A percentile compares a stretch with the other conserved stretches of the same genome.
These are phyloP conservation scores for Mycalesis mineus DNA, from an alignment of 2,888 invertebrate genomes.

Conservation along the genomic window DNA sequence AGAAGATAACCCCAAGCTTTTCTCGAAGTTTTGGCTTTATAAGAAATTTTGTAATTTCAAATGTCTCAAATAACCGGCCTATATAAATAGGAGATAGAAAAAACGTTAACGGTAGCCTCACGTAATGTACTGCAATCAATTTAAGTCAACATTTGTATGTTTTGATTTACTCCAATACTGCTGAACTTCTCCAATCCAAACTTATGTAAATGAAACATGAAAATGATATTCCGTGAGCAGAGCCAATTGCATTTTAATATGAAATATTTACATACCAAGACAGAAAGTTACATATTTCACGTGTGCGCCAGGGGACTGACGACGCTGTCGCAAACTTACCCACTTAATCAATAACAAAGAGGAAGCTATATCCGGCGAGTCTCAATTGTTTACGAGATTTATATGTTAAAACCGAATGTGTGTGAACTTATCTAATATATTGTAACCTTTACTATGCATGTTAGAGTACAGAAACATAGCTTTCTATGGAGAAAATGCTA, in stretches of 20 bases:
- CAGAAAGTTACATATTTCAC: constrained; percentile 9
- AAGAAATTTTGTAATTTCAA: too few relatives aligned
- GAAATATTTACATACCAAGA: constrained; percentile 9
- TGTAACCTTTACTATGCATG: too few relatives aligned
- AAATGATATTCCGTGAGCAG: constrained; percentile 2
- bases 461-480: too few relatives aligned
- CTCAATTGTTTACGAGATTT: too few relatives aligned
- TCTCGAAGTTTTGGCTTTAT: too few relatives aligned
- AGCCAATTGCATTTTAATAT: constrained; percentile 4
- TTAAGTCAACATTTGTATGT: not conserved
- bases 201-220: constrained; percentile 5
- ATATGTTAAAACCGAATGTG: too few relatives aligned
- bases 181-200: not conserved
- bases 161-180: not conserved
- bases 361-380: not conserved
- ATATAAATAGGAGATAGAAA: too few relatives aligned
- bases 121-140: not conserved
- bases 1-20: too few relatives aligned
- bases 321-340: constrained; percentile 18
- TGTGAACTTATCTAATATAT: too few relatives aligned
- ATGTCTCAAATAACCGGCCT: too few relatives aligned
- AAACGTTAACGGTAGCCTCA: not conserved
- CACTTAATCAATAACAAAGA: constrained; percentile 24
- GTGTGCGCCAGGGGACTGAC: constrained; percentile 16
- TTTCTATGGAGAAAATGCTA: too few relatives aligned